Evolutionary conservation across 2,888 invertebrate species (phyloP), one percentile per base, ranked within the genome.

Genomic region (Paralinhomoeus sp.): DNA sequence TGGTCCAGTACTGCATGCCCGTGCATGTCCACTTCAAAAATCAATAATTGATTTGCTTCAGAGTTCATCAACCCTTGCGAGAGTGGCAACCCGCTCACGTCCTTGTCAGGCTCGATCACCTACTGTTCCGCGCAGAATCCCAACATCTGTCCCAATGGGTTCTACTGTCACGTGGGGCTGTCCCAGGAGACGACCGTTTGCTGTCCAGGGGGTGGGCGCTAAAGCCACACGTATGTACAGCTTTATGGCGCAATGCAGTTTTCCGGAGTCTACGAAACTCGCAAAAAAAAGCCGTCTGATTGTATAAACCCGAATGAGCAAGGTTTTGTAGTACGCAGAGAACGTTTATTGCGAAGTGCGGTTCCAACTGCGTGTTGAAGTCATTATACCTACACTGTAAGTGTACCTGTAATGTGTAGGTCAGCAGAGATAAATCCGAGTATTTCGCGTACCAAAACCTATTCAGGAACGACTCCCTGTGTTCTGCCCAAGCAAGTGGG

Each of bases 21-120:
- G n/a, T n/a, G n/a, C n/a, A n/a, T n/a, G n/a, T n/a, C n/a, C n/a
- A n/a, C n/a, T n/a, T n/a, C 9, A 31, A 31, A 31, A 7, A 31
- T 15, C 31, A 31, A 31, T 15, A 31, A 31, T 15, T 12, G 15
- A 31, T 31, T 12, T 12, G 18, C 27, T 45, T 5, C 38, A 45
- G 46, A 43, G n/a, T 45, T 45, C 35, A 21, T 33, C n/a, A 45
- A 45, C 23, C 46, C 46, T 5, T 45, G 46, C 33, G n/a, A 13
- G 2, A 20, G 21, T 2, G 43, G 43, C 24, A 23, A 17, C 15
- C 46, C 46, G 5, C 38, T 45, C n/a, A 42, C 40, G 3, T 20
- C 24, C 2, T 22, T 38, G 17, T 17, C 2, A 18, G 45, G 45
- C 20, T 39, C 37, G 23, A n/a, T 45, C 5, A 35, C 36, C n/a